phyloP scores from a whole-genome alignment of 2,888 invertebrate genomes.

The Furcula furcula region DNA sequence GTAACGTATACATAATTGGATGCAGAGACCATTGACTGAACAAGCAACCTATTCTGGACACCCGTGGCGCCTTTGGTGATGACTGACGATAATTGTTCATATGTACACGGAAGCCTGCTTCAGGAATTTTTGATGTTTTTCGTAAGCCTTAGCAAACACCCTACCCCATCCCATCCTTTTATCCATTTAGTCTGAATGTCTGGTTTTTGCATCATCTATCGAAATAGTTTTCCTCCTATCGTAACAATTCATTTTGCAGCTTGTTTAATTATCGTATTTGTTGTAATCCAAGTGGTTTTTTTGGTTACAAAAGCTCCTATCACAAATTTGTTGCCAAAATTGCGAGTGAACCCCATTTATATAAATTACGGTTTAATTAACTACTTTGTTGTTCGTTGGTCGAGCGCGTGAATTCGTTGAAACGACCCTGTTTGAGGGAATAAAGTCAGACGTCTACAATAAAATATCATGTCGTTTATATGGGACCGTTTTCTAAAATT shows the following conservation, averaged over 20 bases:
- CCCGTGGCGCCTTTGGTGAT: too few species aligned
- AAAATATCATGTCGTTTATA: slow-evolving; percentile 46
- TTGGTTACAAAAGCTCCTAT: slow-evolving; percentile 52
- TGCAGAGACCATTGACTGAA: too few species aligned
- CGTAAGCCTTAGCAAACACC: too few species aligned
- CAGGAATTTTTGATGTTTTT: too few species aligned
- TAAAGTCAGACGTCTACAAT: slow-evolving; percentile 44
- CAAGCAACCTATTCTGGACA: too few species aligned
- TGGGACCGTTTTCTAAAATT: slow-evolving; percentile 10
- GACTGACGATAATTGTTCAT: too few species aligned
- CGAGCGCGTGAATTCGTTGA: slow-evolving; percentile 59
- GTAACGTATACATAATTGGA: too few species aligned
- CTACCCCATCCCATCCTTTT: too few species aligned
- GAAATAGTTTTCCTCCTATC: slow-evolving; percentile 39
- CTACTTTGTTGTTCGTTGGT: slow-evolving; percentile 62
- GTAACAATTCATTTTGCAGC: slow-evolving; percentile 20
- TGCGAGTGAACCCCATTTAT: slow-evolving; percentile 61
- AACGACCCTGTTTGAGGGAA: slow-evolving; percentile 51
- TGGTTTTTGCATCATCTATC: slow-evolving; percentile 26
- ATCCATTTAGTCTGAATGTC: too few species aligned
- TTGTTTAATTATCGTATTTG: slow-evolving; percentile 26
- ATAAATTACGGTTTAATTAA: slow-evolving; percentile 72
- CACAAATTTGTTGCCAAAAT: slow-evolving; percentile 63
- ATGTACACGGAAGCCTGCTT: too few species aligned
- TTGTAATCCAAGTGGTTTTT: slow-evolving; percentile 29